Evolutionary conservation across 2,797 vertebrate genomes (phyloP).

Genomic region (Gymnocypris eckloni): DNA sequence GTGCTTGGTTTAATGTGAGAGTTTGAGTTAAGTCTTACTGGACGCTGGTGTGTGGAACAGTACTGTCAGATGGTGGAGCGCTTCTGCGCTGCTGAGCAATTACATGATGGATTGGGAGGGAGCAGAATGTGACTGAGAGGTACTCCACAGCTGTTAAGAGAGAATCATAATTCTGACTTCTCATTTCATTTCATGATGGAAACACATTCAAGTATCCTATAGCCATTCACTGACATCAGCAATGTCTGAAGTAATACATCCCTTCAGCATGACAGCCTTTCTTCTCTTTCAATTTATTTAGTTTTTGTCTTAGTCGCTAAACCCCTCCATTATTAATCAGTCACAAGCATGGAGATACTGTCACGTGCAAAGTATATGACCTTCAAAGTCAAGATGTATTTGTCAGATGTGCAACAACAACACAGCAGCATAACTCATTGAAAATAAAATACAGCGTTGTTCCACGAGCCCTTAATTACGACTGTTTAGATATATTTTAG

Average conservation of each 20-base stretch:
- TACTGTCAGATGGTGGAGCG: slow-evolving; percentile 24
- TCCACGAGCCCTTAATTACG: background rate
- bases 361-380: background rate
- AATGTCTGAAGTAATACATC: background rate
- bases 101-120: slow-evolving; percentile 31
- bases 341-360: background rate
- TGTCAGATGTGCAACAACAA: background rate
- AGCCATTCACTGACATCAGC: slow-evolving; percentile 18
- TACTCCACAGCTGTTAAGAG: slow-evolving; percentile 6
- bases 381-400: background rate
- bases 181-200: slow-evolving; percentile 14
- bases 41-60: background rate
- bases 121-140: slow-evolving; percentile 23
- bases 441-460: background rate
- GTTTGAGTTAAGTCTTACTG: background rate
- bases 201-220: background rate
- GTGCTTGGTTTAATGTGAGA: background rate
- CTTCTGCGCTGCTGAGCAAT: slow-evolving; percentile 32
- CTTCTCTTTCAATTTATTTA: background rate
- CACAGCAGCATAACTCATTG: background rate
- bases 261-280: background rate
- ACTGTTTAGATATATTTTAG: background rate
- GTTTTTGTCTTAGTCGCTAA: background rate
- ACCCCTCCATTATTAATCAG: background rate
- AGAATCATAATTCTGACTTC: slow-evolving; percentile 24